These are phyloP conservation scores for Thalassarche chlororhynchos DNA, from an alignment of 2,113 vertebrate species.

Conservation along the genomic window DNA sequence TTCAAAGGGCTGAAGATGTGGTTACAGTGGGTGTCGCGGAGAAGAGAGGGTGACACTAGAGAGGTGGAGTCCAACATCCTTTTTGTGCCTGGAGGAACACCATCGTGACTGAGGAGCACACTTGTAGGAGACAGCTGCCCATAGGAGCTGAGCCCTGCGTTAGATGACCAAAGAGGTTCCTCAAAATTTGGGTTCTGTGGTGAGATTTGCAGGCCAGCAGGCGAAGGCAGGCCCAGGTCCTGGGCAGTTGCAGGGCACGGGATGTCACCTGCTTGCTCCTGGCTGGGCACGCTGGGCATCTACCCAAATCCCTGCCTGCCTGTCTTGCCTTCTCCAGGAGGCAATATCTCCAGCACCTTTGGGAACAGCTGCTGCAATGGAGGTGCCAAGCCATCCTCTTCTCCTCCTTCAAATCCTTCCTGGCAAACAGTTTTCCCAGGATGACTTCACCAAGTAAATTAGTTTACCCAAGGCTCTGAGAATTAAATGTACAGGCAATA, in stretches of 20 bases:
- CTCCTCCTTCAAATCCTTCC: not conserved
- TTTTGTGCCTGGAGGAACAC: not conserved
- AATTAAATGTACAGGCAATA: not conserved
- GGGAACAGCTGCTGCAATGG: not conserved
- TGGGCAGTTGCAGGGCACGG: not conserved
- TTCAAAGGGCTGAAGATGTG: not conserved
- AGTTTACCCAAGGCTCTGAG: not conserved
- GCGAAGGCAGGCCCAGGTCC: not conserved
- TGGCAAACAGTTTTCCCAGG: not conserved
- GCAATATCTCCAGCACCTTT: not conserved
- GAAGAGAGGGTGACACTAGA: not conserved
- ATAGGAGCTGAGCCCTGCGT: not conserved
- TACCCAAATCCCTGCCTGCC: not conserved
- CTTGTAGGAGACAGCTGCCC: not conserved
- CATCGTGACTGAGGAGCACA: not conserved
- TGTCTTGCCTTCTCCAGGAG: not conserved
- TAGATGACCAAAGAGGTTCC: not conserved
- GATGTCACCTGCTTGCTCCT: not conserved
- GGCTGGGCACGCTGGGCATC: not conserved
- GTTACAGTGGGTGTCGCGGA: not conserved
- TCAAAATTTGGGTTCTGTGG: not conserved
- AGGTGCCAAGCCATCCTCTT: not conserved
- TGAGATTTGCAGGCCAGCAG: not conserved
- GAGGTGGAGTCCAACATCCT: not conserved
- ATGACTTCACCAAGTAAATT: not conserved